Conservation (phyloP, 1,140 invertebrate genomes). For the Orussus abietinus region DNA sequence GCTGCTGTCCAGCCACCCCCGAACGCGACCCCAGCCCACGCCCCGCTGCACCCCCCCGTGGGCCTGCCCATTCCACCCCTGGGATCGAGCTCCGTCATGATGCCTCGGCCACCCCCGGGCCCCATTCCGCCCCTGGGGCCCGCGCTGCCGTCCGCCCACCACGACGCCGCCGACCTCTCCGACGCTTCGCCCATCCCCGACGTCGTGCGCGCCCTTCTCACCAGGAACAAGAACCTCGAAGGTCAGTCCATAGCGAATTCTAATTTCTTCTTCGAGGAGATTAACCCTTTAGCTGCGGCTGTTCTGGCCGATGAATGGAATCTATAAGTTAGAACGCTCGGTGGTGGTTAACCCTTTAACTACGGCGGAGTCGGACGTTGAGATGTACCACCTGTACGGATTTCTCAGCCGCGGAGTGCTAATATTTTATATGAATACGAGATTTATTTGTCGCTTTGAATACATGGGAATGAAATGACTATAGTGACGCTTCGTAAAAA, state of each 20-base stretch:
- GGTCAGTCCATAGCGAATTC: constrained; percentile 68
- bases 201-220: constrained; percentile 74
- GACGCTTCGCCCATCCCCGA: constrained; percentile 69
- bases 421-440: too few species aligned
- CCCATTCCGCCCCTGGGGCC: constrained; percentile 48
- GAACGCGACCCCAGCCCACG: constrained; percentile 13
- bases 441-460: too few species aligned
- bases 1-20: constrained; percentile 35
- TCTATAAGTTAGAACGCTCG: too few species aligned
- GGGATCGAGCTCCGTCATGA: constrained; percentile 48
- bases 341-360: too few species aligned
- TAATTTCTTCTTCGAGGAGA: too few species aligned
- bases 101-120: constrained; percentile 48
- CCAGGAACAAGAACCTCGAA: constrained; percentile 83
- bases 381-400: too few species aligned
- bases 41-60: constrained; percentile 14
- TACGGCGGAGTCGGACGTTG: too few species aligned
- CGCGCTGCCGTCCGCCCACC: constrained; percentile 36
- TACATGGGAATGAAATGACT: too few species aligned
- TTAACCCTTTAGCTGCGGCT: too few species aligned
- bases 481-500: too few species aligned
- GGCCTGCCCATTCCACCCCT: constrained; percentile 50
- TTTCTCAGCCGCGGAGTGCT: too few species aligned
- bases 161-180: constrained; percentile 36
- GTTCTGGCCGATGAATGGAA: too few species aligned